Base-by-base conservation (phyloP, 2,797 vertebrate species). In the Orientallactaga sibirica region DNA sequence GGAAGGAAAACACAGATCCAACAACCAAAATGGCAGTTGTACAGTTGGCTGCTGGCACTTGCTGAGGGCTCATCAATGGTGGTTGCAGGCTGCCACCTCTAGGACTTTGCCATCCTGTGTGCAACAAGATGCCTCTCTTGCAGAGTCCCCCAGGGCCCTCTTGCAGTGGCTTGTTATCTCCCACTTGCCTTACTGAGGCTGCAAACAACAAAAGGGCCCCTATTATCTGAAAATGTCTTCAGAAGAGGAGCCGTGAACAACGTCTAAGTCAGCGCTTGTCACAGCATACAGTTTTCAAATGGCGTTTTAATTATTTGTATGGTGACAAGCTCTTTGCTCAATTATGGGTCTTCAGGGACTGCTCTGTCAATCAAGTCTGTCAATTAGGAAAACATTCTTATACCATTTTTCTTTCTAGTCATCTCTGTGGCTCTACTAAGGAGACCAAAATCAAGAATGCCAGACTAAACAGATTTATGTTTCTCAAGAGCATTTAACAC, bases 241-340 rank as follows among this genome's bases (percentile, higher is more conserved):
- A 7, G 41, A 76, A 0, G 1, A 29, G 43, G 1, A 61, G 66
- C 94, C 74, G 79, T 15, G 68, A 90, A 67, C 92, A 58, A n/a
- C 91, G 15, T 2, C 80, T 10, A 74, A n/a, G 85, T 55, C 16
- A 55, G 22, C 79, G 2, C 95, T 75, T 41, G 81, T 70, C 91
- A 41, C 27, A 7, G 74, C 2, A 3, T 27, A 20, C 78, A 1
- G 7, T 84, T 68, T 83, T 55, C 67, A 66, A 61, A 84, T 7
- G 88, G 78, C 25, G 58, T 66, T 93, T 92, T 80, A 93, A 95
- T 86, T 88, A 86, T 73, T 66, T 93, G 81, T 71, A 48, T 12
- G 74, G 88, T 92, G 95, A 91, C 91, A 84, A 87, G 94, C 93
- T 85, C 88, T 79, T 88, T 92, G 96, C 92, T 95, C 96, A 86